Percentiles rank a stretch among this genome's conserved stretches.
Evolutionary conservation across 2,888 invertebrate species (phyloP).

Genomic region (Drosophila stalkeri): DNA sequence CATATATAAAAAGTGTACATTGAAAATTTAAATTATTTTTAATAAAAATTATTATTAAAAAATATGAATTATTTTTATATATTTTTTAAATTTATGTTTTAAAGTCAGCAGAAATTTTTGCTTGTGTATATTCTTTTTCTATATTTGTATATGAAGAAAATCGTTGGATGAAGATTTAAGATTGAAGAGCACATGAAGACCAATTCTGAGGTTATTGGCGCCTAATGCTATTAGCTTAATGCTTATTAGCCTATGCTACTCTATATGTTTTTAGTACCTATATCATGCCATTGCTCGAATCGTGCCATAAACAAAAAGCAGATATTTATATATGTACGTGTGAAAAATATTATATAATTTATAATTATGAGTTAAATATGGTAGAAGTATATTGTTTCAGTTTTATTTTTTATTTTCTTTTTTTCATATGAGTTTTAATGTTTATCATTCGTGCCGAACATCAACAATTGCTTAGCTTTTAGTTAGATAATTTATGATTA

Average conservation of each 20-base stretch:
- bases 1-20: too few relatives aligned
- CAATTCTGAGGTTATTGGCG: constrained; percentile 77
- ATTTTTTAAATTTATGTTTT: not conserved
- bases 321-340: not conserved
- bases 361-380: constrained; percentile 19
- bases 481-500: constrained; percentile 43
- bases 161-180: constrained; percentile 16
- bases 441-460: constrained; percentile 65
- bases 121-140: not conserved
- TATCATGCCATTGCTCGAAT: constrained; percentile 62
- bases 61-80: not conserved
- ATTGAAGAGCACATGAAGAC: constrained; percentile 62
- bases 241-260: constrained; percentile 31
- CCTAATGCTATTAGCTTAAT: constrained; percentile 67
- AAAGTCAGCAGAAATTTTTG: not conserved
- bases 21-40: too few relatives aligned
- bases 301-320: constrained; percentile 31
- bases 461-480: constrained; percentile 74
- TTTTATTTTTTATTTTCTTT: not conserved
- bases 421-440: constrained; percentile 37
- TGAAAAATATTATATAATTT: constrained; percentile 17
- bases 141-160: constrained; percentile 20
- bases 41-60: not conserved
- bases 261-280: constrained; percentile 50
- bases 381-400: constrained; percentile 4